Evolutionary conservation across 2,797 vertebrate genomes (phyloP), one percentile per base, ranked within the genome.

Genomic region (Phoxinus dragarum): DNA sequence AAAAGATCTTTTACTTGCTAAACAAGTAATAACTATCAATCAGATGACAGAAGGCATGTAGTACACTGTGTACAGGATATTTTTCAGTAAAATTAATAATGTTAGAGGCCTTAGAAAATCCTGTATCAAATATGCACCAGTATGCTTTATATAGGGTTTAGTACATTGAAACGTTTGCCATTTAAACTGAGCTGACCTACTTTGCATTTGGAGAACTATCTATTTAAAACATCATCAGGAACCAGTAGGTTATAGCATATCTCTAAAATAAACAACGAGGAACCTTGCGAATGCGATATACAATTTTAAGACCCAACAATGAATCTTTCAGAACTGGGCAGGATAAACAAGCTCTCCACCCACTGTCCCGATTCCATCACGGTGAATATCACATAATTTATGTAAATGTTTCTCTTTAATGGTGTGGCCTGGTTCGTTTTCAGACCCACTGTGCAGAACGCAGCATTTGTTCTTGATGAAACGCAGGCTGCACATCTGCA

Each of bases 291-390:
- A 27, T 12, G 34, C 42, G 1, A 27, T 44, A 49, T 80, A 79
- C 42, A 49, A 49, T 19, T 38, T 64, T 74, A 14, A 42, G 54
- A 44, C 10, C 49, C 54, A 75, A 86, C 61, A 27, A 90, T 93
- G 86, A 92, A 92, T 93, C 91, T 93, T 92, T 92, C 49, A 91
- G 84, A 89, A 87, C 73, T 59, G 56, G 61, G 81, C 36, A 56
- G 56, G 34, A 38, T 12, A n/a, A 81, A 73, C 49, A 79, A 49
- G 84, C 78, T 56, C 36, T 14, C 84, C 77, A 56, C 64, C 52
- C 79, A 81, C 73, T 54, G 90, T 78, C 89, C 91, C 14, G 82
- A 89, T 92, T 93, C 92, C 87, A 88, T 91, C 91, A 90, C 88
- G 4, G 89, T 61, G 78, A 83, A 91, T 82, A 86, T 87, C 80